Conservation (phyloP, 2,797 vertebrate genomes). For the Ctenochaetus hawaiiensis region DNA sequence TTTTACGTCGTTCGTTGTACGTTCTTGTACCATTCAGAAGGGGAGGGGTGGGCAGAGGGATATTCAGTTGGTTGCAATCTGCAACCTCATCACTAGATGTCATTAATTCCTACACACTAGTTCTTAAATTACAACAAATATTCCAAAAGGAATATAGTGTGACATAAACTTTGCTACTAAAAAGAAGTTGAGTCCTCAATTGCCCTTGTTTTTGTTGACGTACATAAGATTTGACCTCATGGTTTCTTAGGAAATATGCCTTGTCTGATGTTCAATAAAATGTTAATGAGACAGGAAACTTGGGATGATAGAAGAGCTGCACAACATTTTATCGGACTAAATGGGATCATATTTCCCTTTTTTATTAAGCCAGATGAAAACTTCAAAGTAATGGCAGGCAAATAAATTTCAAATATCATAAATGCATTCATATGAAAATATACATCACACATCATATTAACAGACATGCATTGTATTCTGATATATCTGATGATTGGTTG, state of each 20-base stretch:
- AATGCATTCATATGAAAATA: neutral
- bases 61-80: too few species aligned
- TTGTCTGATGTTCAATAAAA: conserved; percentile 17
- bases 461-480: neutral
- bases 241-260: neutral
- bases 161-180: too few species aligned
- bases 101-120: too few species aligned
- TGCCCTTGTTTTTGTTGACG: neutral
- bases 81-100: too few species aligned
- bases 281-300: conserved; percentile 9
- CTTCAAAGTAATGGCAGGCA: neutral
- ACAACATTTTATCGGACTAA: neutral
- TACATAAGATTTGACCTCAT: neutral
- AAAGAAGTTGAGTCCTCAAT: neutral
- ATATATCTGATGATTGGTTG: neutral
- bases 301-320: neutral
- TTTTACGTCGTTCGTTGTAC: too few species aligned
- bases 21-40: too few species aligned
- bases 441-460: neutral
- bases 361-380: neutral
- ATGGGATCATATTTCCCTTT: neutral
- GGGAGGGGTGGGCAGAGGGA: too few species aligned
- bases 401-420: neutral
- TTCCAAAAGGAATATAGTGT: too few species aligned
- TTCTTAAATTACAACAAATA: too few species aligned